phyloP scores from a whole-genome alignment of 2,797 vertebrate genomes.

The Pangasius macronema region DNA sequence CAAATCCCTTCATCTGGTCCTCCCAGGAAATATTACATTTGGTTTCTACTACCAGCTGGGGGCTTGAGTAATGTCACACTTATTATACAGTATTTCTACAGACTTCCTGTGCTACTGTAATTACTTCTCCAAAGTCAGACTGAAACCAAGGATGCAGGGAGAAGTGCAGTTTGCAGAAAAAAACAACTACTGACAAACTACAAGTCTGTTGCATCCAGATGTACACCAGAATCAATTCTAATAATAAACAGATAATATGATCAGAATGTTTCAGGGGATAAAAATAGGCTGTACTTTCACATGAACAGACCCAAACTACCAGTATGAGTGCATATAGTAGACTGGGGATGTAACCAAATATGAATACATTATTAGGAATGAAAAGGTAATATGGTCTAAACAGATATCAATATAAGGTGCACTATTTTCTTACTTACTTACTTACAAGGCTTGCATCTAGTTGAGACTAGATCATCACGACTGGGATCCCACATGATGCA shows the following conservation, averaged over 20 bases:
- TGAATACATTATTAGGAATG: background rate
- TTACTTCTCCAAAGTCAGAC: slow-evolving; percentile 6
- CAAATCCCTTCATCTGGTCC: slow-evolving; percentile 40
- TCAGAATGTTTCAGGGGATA: background rate
- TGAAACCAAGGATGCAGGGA: slow-evolving; percentile 9
- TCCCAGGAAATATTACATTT: slow-evolving; percentile 58
- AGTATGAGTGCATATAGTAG: background rate
- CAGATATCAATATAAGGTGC: background rate
- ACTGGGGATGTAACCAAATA: background rate
- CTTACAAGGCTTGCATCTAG: background rate
- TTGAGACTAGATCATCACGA: background rate
- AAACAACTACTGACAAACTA: background rate
- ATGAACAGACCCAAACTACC: background rate
- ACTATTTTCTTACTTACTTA: background rate
- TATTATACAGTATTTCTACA: slow-evolving; percentile 9
- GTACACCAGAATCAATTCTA: background rate
- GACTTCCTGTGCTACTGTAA: background rate
- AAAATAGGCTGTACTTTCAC: background rate
- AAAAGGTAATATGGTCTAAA: background rate
- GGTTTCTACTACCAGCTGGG: slow-evolving; percentile 41
- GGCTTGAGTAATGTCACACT: slow-evolving; percentile 22
- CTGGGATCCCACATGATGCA: background rate
- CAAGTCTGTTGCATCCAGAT: background rate
- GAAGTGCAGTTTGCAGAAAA: slow-evolving; percentile 1
- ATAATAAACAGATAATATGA: background rate